A percentile compares a stretch with the other conserved stretches of the same genome.
These are phyloP conservation scores for Drosophila aldrichi DNA, from an alignment of 2,888 invertebrate species.

Conservation along the genomic window DNA sequence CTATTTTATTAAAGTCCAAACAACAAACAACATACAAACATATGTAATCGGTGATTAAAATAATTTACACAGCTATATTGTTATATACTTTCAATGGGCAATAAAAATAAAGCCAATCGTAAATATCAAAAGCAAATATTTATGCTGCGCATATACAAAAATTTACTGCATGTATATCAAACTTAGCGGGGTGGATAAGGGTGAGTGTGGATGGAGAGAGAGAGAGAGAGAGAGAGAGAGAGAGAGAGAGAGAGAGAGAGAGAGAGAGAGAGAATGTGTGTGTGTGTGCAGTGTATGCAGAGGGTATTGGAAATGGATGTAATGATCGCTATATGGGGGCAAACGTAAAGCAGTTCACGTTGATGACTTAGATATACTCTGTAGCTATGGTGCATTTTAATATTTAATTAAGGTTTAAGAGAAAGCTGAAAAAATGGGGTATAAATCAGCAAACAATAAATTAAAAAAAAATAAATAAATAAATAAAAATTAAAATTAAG, in stretches of 20 bases:
- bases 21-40: slow-evolving; percentile 2
- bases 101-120: slow-evolving; percentile 22
- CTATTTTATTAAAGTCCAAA: slow-evolving; percentile 13
- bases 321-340: not conserved
- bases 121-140: slow-evolving; percentile 45
- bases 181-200: slow-evolving; percentile 2
- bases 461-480: too few relatives aligned
- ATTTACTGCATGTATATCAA: slow-evolving; percentile 14
- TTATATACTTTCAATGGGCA: slow-evolving; percentile 13
- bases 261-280: not conserved
- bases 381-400: not conserved
- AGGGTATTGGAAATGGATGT: slow-evolving; percentile 8
- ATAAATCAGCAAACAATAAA: too few relatives aligned
- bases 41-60: slow-evolving; percentile 10
- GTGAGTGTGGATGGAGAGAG: too few relatives aligned
- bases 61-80: slow-evolving; percentile 10
- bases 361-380: not conserved
- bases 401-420: not conserved
- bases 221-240: not conserved
- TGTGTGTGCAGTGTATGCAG: not conserved
- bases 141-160: slow-evolving; percentile 32
- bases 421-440: not conserved
- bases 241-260: not conserved
- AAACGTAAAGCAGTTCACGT: not conserved
- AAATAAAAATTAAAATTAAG: too few relatives aligned